phyloP scores from a whole-genome alignment of 2,113 vertebrate species.

The Diadophis punctatus region DNA sequence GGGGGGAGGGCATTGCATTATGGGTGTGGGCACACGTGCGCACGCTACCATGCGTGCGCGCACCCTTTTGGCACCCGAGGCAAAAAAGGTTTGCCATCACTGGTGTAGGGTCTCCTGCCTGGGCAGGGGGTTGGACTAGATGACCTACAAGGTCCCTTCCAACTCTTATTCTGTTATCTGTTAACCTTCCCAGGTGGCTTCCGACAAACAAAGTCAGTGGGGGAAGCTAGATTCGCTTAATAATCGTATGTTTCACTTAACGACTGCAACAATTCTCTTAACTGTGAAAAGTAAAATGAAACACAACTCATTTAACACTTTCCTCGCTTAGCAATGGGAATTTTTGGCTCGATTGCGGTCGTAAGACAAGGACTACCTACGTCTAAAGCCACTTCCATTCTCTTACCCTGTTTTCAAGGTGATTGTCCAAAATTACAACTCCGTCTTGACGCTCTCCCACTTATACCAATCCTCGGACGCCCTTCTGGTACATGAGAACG shows the following conservation, averaged over 20 bases:
- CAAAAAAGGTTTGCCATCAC: too few relatives aligned
- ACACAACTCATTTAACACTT: background rate
- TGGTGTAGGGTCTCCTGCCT: too few relatives aligned
- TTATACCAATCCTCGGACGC: constrained; percentile 91
- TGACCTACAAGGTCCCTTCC: too few relatives aligned
- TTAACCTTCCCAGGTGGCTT: too few relatives aligned
- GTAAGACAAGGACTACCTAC: background rate
- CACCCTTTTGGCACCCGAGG: too few relatives aligned
- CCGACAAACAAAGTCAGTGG: background rate
- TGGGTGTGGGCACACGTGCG: too few relatives aligned
- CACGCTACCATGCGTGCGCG: too few relatives aligned
- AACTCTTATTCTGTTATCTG: too few relatives aligned
- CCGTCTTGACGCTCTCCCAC: constrained; percentile 86
- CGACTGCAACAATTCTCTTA: too few relatives aligned
- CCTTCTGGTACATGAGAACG: constrained; percentile 92
- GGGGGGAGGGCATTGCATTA: too few relatives aligned
- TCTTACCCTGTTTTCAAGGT: constrained; percentile 70
- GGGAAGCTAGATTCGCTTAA: background rate
- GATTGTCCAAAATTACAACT: constrained; percentile 98
- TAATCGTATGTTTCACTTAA: background rate
- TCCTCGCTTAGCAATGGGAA: background rate
- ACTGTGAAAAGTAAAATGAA: background rate
- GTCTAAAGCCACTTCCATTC: background rate
- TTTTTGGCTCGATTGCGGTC: background rate
- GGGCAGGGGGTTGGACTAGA: too few relatives aligned